These are phyloP conservation scores for Drosophila paranaensis DNA, from an alignment of 2,888 invertebrate species.

Conservation along the genomic window DNA sequence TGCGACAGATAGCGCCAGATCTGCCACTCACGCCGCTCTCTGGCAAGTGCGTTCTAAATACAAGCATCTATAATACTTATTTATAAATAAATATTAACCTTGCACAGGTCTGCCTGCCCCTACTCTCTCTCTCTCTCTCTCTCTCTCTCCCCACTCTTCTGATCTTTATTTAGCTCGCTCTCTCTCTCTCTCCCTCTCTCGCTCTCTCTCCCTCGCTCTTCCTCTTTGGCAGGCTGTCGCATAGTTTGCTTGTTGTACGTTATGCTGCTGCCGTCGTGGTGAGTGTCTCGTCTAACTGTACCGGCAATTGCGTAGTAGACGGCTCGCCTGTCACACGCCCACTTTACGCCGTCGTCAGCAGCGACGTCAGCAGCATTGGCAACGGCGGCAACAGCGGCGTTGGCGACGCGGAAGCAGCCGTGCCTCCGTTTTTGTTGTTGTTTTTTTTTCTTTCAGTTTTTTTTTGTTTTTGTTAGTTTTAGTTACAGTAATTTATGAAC, in stretches of 20 bases:
- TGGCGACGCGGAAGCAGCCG: slow-evolving; percentile 61
- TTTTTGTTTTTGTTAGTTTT: slow-evolving; percentile 2
- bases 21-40: neutral
- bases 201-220: neutral
- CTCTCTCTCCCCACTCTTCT: slow-evolving; percentile 10
- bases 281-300: slow-evolving; percentile 60
- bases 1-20: neutral
- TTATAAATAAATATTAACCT: slow-evolving; percentile 74
- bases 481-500: slow-evolving; percentile 27
- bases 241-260: slow-evolving; percentile 32
- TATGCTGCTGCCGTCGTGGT: slow-evolving; percentile 12
- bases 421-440: slow-evolving; percentile 39
- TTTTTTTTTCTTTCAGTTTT: neutral
- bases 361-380: slow-evolving; percentile 30
- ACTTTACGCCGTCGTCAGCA: slow-evolving; percentile 51
- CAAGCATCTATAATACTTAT: slow-evolving; percentile 53
- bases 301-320: slow-evolving; percentile 64
- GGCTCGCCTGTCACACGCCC: slow-evolving; percentile 58
- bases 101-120: slow-evolving; percentile 28
- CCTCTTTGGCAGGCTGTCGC: slow-evolving; percentile 23
- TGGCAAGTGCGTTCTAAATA: slow-evolving; percentile 3
- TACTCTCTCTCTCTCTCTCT: slow-evolving; percentile 1
- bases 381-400: slow-evolving; percentile 12
- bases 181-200: slow-evolving; percentile 1
- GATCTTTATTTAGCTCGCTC: slow-evolving; percentile 8